Percentiles rank a stretch among this genome's conserved stretches.
Conservation (phyloP, 2,113 vertebrate species). For the Aegithalos caudatus region DNA sequence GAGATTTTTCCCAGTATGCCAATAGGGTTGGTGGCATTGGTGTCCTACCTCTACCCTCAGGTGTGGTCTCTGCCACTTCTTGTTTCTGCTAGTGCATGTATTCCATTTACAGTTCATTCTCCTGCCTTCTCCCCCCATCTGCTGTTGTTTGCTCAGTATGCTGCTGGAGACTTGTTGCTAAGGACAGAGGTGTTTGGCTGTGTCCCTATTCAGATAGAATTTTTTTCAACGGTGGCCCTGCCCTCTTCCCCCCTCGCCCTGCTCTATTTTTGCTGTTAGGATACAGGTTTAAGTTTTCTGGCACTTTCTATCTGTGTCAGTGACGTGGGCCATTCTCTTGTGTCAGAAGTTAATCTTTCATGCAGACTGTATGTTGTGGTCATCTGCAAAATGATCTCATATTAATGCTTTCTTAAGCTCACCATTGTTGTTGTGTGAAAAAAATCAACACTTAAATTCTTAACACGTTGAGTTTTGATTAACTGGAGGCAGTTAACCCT, state of each 20-base stretch:
- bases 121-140: not conserved
- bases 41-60: not conserved
- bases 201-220: not conserved
- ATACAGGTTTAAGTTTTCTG: not conserved
- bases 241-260: not conserved
- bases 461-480: not conserved
- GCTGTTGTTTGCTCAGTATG: not conserved
- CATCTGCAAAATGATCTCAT: not conserved
- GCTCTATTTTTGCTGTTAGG: not conserved
- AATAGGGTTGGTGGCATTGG: not conserved
- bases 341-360: not conserved
- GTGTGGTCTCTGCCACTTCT: not conserved
- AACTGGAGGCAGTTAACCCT: not conserved
- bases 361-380: not conserved
- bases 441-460: not conserved
- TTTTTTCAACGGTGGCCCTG: not conserved
- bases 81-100: not conserved
- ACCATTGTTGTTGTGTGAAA: not conserved
- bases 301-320: not conserved
- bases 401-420: not conserved
- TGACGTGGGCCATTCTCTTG: not conserved
- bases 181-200: not conserved
- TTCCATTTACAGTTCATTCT: not conserved
- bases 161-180: not conserved
- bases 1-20: not conserved